A percentile compares a stretch with the other conserved stretches of the same genome.
phyloP scores from a whole-genome alignment of 2,113 vertebrate species.

The Cnemophilus loriae region DNA sequence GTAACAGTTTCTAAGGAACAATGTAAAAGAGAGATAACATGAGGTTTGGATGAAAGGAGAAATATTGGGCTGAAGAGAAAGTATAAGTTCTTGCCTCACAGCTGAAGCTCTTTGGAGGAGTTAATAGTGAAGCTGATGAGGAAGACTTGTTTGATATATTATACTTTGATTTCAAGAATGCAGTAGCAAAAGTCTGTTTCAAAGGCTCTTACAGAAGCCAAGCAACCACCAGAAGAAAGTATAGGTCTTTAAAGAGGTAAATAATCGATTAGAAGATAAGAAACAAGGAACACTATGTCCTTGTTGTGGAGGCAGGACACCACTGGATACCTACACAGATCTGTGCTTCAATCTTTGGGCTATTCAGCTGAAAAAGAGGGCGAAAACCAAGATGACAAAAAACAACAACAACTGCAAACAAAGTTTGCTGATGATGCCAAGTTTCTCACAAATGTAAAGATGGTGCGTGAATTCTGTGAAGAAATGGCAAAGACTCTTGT shows the following conservation, averaged over 20 bases:
- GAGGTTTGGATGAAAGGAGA: background rate
- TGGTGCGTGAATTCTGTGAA: background rate
- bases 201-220: conserved; percentile 4
- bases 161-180: background rate
- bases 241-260: background rate
- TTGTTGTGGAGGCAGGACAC: background rate
- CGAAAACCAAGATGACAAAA: background rate
- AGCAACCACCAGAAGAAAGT: background rate
- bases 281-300: background rate
- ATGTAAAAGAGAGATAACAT: background rate
- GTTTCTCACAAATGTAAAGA: background rate
- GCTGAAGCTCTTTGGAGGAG: background rate
- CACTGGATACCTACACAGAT: background rate
- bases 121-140: background rate
- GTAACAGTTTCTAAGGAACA: background rate
- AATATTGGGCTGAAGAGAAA: background rate
- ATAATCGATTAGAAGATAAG: conserved; percentile 7
- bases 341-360: background rate
- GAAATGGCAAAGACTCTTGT: background rate
- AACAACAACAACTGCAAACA: background rate
- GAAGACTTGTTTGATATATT: background rate
- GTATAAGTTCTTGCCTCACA: background rate
- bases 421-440: background rate
- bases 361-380: background rate
- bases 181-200: background rate